A percentile compares a stretch with the other conserved stretches of the same genome.
These are phyloP conservation scores for Anser cygnoides DNA, from an alignment of 2,113 vertebrate genomes.

Conservation along the genomic window DNA sequence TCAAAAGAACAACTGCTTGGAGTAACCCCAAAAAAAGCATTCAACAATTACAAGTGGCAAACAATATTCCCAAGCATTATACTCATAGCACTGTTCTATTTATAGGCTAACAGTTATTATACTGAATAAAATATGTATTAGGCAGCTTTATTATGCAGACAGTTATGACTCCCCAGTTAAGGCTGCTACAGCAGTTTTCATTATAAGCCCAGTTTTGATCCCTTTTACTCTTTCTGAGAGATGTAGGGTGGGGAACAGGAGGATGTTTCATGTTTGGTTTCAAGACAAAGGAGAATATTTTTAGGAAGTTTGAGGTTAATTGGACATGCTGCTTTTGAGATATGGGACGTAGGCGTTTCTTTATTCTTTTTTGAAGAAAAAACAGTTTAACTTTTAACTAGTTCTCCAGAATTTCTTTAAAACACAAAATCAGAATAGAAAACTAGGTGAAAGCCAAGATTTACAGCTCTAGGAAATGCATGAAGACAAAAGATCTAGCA, in stretches of 20 bases:
- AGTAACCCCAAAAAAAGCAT: conserved; percentile 78
- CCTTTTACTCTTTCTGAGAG: conserved; percentile 17
- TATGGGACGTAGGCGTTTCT: conserved; percentile 5
- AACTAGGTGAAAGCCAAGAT: conserved; percentile 8
- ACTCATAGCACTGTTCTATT: conserved; percentile 63
- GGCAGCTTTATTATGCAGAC: conserved; percentile 39
- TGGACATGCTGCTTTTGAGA: conserved; percentile 60
- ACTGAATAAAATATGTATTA: conserved; percentile 60
- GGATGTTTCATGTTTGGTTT: conserved; percentile 68
- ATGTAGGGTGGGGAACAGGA: conserved; percentile 45
- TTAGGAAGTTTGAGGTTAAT: conserved; percentile 71
- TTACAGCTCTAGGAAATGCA: not conserved
- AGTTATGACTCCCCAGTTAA: conserved; percentile 10
- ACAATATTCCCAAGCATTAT: conserved; percentile 74
- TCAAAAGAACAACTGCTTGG: conserved; percentile 79
- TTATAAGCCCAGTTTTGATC: not conserved
- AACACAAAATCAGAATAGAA: conserved; percentile 9
- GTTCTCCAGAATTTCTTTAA: conserved; percentile 23
- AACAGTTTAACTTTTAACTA: not conserved
- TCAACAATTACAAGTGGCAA: conserved; percentile 72
- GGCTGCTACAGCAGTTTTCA: not conserved
- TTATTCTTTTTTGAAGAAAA: conserved; percentile 15
- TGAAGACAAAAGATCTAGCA: not conserved
- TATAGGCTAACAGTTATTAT: conserved; percentile 64
- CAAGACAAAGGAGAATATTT: conserved; percentile 66